phyloP scores from a whole-genome alignment of 2,113 vertebrate species.

The Saccopteryx bilineata region DNA sequence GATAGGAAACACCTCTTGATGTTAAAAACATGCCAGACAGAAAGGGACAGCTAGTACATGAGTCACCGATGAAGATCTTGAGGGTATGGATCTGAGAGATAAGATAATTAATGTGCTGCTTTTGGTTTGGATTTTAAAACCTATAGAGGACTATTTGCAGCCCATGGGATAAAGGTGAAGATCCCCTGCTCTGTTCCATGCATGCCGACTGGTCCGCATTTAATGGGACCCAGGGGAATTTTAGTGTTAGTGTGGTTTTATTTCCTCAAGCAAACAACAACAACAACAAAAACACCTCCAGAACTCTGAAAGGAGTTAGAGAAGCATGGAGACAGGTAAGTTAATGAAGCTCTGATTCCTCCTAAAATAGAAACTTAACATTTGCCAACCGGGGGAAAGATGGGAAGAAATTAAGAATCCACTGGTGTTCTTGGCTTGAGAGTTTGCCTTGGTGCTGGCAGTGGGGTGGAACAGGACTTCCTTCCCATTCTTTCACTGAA shows the following conservation, averaged over 20 bases:
- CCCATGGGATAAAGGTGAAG: neutral
- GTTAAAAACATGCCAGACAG: conserved; percentile 10
- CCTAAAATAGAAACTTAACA: conserved; percentile 67
- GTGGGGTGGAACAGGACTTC: neutral
- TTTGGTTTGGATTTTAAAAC: conserved; percentile 21
- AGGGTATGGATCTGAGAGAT: conserved; percentile 13
- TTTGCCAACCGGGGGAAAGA: conserved; percentile 47
- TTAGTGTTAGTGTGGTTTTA: conserved; percentile 12
- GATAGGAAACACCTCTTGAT: conserved; percentile 22
- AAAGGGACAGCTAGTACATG: conserved; percentile 25
- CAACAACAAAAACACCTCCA: neutral
- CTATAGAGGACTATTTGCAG: neutral
- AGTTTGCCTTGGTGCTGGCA: neutral
- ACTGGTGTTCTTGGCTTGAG: conserved; percentile 11
- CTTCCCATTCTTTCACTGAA: neutral
- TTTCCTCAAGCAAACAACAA: neutral
- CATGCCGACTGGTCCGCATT: neutral
- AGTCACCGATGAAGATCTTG: conserved; percentile 44
- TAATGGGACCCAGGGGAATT: conserved; percentile 28
- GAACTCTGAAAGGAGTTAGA: conserved; percentile 57
- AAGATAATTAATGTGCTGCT: neutral
- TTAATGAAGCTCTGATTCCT: conserved; percentile 60
- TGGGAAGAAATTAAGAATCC: conserved; percentile 54
- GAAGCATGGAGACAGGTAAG: conserved; percentile 48
- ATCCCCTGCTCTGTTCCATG: neutral